Evolutionary conservation across 2,888 invertebrate species (phyloP), one percentile per base, ranked within the genome.

Genomic region (Leptinotarsa juncta): DNA sequence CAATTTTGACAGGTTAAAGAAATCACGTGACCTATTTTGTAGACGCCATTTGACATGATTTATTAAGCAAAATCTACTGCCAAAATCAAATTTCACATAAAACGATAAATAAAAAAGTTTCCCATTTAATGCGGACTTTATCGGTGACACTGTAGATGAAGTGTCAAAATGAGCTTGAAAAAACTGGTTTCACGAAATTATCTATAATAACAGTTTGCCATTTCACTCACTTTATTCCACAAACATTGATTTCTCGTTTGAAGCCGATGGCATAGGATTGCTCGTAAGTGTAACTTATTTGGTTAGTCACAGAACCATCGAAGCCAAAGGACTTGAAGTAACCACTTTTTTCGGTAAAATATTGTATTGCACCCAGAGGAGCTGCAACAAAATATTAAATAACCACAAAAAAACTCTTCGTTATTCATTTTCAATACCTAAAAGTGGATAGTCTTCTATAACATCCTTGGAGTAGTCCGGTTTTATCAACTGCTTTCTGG

Each of bases 341-440:
- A 0, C 92, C 93, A 0, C 87, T 82, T 0, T 89, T 84, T 67
- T 91, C 91, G 0, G 91, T 91, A 83, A 89, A 92, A 87, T 91
- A 94, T 81, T 94, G 94, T 20, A 92, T 88, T 68, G 93, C 93
- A 57, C 93, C 93, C 0, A 89, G 88, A 0, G 94, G 94, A 0
- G 94, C 92, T 88, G 78, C 66, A 83, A 82, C 49, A 77, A 73
- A 70, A 51, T 48, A 20, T 75, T 71, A 18, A 53, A 42, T 42
- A 10, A 42, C 32, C 42, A 42, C 10, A 12, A 12, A 42, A 42
- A 42, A 42, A 10, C 42, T 42, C 42, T 42, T 42, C 0, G 42
- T 42, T 42, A 10, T 3, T 42, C 3, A 42, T 3, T 42, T 42
- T 42, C 53, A 60, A 12, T 79, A 84, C 85, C 85, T 74, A 84